These are phyloP conservation scores for Limonius californicus DNA, from an alignment of 1,140 invertebrate species.

Conservation along the genomic window DNA sequence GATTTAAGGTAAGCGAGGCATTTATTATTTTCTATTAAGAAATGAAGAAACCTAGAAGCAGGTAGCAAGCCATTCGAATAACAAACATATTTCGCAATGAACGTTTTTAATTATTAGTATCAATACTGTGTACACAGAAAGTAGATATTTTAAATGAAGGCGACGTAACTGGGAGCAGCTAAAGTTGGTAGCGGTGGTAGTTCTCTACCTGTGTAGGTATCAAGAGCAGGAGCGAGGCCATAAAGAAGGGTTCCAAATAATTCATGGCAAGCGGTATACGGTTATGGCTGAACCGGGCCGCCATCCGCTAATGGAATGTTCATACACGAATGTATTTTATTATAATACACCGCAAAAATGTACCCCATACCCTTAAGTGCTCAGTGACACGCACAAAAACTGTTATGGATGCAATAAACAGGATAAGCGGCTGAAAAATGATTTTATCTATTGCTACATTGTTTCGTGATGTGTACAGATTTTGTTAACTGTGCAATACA, in stretches of 20 bases:
- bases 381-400: slow-evolving; percentile 13
- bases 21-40: too few relatives aligned
- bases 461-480: slow-evolving; percentile 11
- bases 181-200: neutral
- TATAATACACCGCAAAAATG: slow-evolving; percentile 17
- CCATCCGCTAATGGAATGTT: slow-evolving; percentile 24
- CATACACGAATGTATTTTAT: slow-evolving; percentile 23
- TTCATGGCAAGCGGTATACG: slow-evolving; percentile 23
- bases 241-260: slow-evolving; percentile 25
- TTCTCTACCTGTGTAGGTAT: slow-evolving; percentile 15
- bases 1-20: too few relatives aligned
- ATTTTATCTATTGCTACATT: slow-evolving; percentile 11
- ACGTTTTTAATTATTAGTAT: neutral
- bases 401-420: slow-evolving; percentile 15
- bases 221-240: slow-evolving; percentile 6
- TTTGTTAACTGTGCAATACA: neutral
- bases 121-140: neutral
- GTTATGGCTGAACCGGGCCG: slow-evolving; percentile 20
- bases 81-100: too few relatives aligned
- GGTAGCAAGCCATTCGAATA: too few relatives aligned
- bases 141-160: neutral
- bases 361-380: slow-evolving; percentile 10
- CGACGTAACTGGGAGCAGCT: neutral
- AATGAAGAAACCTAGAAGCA: too few relatives aligned
- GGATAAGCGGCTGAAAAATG: slow-evolving; percentile 12